phyloP scores from a whole-genome alignment of 2,888 invertebrate genomes.

The Halictus quadricinctus region DNA sequence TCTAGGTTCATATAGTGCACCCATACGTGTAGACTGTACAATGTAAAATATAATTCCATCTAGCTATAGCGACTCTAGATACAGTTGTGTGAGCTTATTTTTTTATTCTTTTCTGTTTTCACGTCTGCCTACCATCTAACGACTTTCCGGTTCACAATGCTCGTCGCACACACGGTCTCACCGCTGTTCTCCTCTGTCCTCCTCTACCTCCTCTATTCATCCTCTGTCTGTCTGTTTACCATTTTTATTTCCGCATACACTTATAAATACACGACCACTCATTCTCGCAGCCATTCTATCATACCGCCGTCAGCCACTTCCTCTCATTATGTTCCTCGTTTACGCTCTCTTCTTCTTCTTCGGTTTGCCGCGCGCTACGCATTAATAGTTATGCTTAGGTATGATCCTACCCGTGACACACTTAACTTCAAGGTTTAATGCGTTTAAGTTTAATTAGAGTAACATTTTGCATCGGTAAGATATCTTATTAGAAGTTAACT shows the following conservation, averaged over 20 bases:
- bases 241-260: neutral
- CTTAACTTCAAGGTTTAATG: constrained; percentile 59
- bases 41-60: constrained; percentile 82
- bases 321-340: constrained; percentile 3
- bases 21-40: constrained; percentile 78
- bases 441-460: constrained; percentile 64
- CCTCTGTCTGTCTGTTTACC: neutral
- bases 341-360: neutral
- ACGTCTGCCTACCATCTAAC: constrained; percentile 32
- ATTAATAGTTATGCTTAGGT: constrained; percentile 44
- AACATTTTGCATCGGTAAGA: constrained; percentile 71
- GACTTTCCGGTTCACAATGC: constrained; percentile 28
- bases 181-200: neutral
- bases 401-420: constrained; percentile 51
- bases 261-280: constrained; percentile 13
- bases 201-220: neutral
- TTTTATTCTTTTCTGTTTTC: constrained; percentile 45
- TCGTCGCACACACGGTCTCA: neutral
- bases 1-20: constrained; percentile 72
- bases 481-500: constrained; percentile 79
- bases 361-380: constrained; percentile 37
- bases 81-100: constrained; percentile 71
- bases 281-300: neutral
- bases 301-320: neutral
- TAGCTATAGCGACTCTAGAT: constrained; percentile 78